Percentiles rank a stretch among this genome's conserved stretches.
These are phyloP conservation scores for Fregetta grallaria DNA, from an alignment of 2,113 vertebrate species.

Conservation along the genomic window DNA sequence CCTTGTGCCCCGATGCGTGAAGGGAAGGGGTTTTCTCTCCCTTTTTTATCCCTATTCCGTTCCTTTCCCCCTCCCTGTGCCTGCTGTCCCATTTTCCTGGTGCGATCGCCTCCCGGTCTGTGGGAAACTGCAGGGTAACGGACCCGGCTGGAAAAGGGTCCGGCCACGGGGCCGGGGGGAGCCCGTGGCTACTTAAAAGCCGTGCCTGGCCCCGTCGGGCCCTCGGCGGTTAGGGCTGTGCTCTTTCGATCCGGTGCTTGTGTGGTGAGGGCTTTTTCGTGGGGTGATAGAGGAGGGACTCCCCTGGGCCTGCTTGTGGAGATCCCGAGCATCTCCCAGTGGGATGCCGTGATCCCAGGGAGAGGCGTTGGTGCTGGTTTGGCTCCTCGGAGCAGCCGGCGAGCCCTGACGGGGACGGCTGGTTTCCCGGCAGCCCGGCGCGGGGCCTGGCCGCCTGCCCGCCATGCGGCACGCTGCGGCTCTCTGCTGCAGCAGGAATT, in stretches of 20 bases:
- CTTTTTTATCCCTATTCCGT: neutral
- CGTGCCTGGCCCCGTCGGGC: neutral
- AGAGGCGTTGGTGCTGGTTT: neutral
- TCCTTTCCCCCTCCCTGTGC: neutral
- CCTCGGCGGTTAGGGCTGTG: neutral
- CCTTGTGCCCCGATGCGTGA: neutral
- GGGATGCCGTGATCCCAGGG: neutral
- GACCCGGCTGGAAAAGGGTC: neutral
- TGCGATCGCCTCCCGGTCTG: neutral
- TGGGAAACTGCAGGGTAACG: neutral
- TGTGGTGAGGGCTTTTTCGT: neutral
- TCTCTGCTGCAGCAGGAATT: neutral
- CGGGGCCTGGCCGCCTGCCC: neutral
- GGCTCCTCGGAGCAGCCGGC: neutral
- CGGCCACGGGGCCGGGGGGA: neutral
- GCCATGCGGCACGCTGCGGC: neutral
- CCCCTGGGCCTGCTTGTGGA: neutral
- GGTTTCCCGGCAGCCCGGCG: neutral
- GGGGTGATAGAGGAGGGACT: neutral
- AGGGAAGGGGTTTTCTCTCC: neutral
- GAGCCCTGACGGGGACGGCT: neutral
- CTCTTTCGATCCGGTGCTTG: neutral
- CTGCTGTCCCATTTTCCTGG: neutral
- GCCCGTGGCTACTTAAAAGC: neutral
- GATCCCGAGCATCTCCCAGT: accelerated